Evolutionary conservation across 2,113 vertebrate genomes (phyloP), one percentile per base, ranked within the genome.

Genomic region (Neofelis nebulosa): DNA sequence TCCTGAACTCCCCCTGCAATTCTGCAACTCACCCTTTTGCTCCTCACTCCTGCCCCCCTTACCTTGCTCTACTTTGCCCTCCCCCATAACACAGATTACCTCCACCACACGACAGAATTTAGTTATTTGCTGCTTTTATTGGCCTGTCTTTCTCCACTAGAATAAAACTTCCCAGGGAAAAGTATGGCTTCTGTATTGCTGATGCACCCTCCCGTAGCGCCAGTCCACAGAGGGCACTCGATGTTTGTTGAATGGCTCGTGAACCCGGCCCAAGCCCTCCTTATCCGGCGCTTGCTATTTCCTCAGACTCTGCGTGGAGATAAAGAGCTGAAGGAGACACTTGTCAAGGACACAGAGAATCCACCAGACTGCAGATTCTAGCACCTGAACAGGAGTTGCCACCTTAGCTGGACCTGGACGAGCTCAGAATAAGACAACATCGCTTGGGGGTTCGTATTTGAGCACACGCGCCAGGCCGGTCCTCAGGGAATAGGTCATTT

Each of bases 181-280:
- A 19, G 29, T 23, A 25, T 33, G 27, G 16, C 23, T 50, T 25
- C 25, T 21, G 1, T n/a, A 0, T 23, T 3, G 0, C 2, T 13
- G 8, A 36, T 0, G 11, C 4, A 1, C 33, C 5, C 12, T 68
- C 21, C 1, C 2, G n/a, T 41, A 1, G 48, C 1, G 10, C 33
- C 2, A 0, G 52, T 9, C 66, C 29, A 1, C 0, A 0, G 36
- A 69, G 10, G 27, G 45, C 14, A 4, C 78, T 13, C 14, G 63
- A 12, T 15, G 38, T 63, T 61, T 61, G 31, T 19, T 68, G 57
- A 65, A 36, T 6, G 55, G 45, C 33, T 36, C 31, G 1, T 7
- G 71, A 89, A 57, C 12, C 73, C 91, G 18, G 33, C 48, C 65
- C 6, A 18, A 69, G 65, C 57, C 19, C 66, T 86, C 33, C 12